Evolutionary conservation across 2,888 invertebrate genomes (phyloP), one percentile per base, ranked within the genome.

Genomic region (Cabera pusaria): DNA sequence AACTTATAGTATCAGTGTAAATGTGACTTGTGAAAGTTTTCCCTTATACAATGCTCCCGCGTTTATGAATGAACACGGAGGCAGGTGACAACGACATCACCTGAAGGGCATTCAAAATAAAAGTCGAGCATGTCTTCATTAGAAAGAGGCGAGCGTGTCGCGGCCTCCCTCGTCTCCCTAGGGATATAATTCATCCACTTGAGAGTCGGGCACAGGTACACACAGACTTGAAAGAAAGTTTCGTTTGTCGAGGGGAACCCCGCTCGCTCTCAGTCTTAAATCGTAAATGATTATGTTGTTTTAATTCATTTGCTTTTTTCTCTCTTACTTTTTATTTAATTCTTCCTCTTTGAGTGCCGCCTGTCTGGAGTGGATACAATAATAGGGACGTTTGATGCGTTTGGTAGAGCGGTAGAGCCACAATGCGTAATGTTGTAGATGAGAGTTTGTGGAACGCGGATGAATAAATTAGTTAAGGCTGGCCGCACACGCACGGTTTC

Each of bases 251-350:
- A 83, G 85, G 84, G 82, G 81, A 74, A 61, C 69, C 72, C 40
- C 76, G 66, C 74, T 73, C 72, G 68, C 74, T 74, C 70, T 74
- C 73, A 61, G 71, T 77, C 80, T 80, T 81, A 78, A 82, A 81
- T 79, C 82, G 76, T 84, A 82, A 85, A 85, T 81, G 78, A 86
- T 86, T 85, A 84, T 85, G 84, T 86, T 87, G 79, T 85, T 86
- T 86, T 86, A 84, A 87, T 86, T 86, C 81, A 80, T 85, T 86
- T 80, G 84, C 84, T 85, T 84, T 75, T 76, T 76, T 72, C 64
- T 75, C 59, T 71, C 64, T 72, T 77, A 66, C 67, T 72, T 82
- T n/a, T 79, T 70, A 69, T 77, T 82, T 76, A 58, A 66, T 76
- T 71, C 67, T 75, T 75, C 61, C 59, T 71, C 67, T 78, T 77